These are phyloP conservation scores for Eupeodes corollae DNA, from an alignment of 1,140 invertebrate genomes.

Conservation along the genomic window DNA sequence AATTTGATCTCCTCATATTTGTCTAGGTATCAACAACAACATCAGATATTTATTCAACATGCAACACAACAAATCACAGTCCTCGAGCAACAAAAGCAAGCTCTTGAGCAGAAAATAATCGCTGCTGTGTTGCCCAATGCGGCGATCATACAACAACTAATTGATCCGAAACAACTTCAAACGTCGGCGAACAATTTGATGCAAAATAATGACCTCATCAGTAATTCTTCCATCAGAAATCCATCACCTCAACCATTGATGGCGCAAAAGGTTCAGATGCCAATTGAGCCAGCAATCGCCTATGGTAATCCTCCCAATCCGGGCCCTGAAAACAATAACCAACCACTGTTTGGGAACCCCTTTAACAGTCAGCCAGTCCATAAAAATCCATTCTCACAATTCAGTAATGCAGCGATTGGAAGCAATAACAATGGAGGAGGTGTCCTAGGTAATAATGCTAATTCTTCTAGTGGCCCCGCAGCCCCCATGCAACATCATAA, in stretches of 20 bases:
- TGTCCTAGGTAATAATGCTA: background rate
- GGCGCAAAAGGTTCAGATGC: conserved; percentile 12
- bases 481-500: conserved; percentile 1
- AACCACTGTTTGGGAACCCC: background rate
- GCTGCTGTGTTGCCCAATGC: conserved; percentile 21
- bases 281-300: conserved; percentile 4
- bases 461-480: background rate
- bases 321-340: background rate
- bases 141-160: conserved; percentile 5
- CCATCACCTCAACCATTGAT: conserved; percentile 2
- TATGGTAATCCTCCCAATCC: background rate
- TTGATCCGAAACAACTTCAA: conserved; percentile 12
- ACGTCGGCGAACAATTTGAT: background rate
- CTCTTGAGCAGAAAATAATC: conserved; percentile 54
- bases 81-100: conserved; percentile 67
- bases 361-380: background rate
- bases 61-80: conserved; percentile 78
- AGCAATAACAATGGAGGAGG: background rate
- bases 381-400: conserved; percentile 8
- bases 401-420: conserved; percentile 1
- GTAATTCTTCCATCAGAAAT: background rate
- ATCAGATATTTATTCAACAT: conserved; percentile 88
- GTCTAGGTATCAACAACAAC: conserved; percentile 73
- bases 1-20: background rate
- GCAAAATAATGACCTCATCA: background rate